phyloP scores from a whole-genome alignment of 2,113 vertebrate species.

The Salvator merianae region DNA sequence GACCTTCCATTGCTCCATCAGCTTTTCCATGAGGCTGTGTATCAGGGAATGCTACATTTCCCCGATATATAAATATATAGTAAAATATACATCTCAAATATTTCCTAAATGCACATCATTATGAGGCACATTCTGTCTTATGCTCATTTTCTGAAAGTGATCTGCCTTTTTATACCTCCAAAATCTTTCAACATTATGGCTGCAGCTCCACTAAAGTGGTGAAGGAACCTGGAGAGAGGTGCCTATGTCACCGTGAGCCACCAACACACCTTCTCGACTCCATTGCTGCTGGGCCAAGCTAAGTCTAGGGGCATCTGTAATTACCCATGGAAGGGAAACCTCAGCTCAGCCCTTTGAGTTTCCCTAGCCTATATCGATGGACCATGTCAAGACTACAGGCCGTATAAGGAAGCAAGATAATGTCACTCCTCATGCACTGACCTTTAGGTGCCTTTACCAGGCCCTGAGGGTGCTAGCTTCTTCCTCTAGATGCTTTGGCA shows the following conservation, averaged over 20 bases:
- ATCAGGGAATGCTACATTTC: constrained; percentile 26
- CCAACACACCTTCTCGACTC: neutral
- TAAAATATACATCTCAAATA: constrained; percentile 18
- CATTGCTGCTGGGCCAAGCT: neutral
- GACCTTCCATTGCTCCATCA: neutral
- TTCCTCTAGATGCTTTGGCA: too few relatives aligned
- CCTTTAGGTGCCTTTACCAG: too few relatives aligned
- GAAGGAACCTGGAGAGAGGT: too few relatives aligned
- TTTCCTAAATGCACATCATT: neutral
- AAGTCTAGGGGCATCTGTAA: neutral
- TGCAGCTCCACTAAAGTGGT: too few relatives aligned
- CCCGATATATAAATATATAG: neutral
- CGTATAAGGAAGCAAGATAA: too few relatives aligned
- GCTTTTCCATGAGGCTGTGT: constrained; percentile 3
- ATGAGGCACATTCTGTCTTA: neutral
- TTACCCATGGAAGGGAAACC: too few relatives aligned
- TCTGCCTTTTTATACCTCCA: neutral
- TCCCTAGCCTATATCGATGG: too few relatives aligned
- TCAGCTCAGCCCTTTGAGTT: too few relatives aligned
- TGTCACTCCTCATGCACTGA: too few relatives aligned
- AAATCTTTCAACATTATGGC: neutral
- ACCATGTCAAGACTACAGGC: too few relatives aligned
- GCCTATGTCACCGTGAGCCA: too few relatives aligned
- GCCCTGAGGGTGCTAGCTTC: too few relatives aligned
- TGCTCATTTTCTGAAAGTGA: neutral